Base-by-base conservation (phyloP, 2,113 vertebrate species). In the Ovis canadensis region DNA sequence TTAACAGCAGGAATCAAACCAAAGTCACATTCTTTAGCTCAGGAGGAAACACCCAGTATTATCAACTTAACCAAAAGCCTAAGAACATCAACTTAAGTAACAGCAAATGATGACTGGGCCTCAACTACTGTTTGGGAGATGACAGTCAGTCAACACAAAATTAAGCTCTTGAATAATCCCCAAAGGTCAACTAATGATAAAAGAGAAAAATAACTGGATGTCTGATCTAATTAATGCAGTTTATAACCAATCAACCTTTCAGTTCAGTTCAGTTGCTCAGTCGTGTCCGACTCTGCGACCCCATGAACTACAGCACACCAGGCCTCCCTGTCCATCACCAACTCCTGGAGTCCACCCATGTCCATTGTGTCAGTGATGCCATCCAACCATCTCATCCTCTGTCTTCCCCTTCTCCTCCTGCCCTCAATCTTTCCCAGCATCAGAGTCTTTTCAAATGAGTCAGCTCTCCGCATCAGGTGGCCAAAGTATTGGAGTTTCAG, bases 31-130 rank as follows among this genome's bases (percentile, higher is more conserved):
- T 97, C 62, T 89, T 7, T 15, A 98, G 93, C 91, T 82, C 4
- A 50, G 67, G 57, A 96, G 97, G 90, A 96, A 29, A 96, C 50
- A 80, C 1, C 17, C 96, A 94, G 40, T 43, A 40, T 40, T 98
- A 97, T 97, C 97, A 98, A 98, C 43, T 4, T 93, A 98, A 83
- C 96, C 98, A 98, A 91, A 94, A 98, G 57, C 77, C 98, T 98
- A 98, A 98, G 93, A 98, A 96, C 52, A 96, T 95, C 77, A 91
- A 77, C 95, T 97, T 96, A 96, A 85, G 74, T 89, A 81, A n/a
- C 19, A 33, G n/a, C 45, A 92, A 96, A 94, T 48, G 36, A 77
- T 54, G 92, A 88, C 0, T 94, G 57, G n/a, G 17, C 21, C 31
- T 97, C 90, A 97, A 92, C 45, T 88, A 94, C 48, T 60, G 55